Conservation (phyloP, 1,140 invertebrate species). For the Kradibia gibbosae region DNA sequence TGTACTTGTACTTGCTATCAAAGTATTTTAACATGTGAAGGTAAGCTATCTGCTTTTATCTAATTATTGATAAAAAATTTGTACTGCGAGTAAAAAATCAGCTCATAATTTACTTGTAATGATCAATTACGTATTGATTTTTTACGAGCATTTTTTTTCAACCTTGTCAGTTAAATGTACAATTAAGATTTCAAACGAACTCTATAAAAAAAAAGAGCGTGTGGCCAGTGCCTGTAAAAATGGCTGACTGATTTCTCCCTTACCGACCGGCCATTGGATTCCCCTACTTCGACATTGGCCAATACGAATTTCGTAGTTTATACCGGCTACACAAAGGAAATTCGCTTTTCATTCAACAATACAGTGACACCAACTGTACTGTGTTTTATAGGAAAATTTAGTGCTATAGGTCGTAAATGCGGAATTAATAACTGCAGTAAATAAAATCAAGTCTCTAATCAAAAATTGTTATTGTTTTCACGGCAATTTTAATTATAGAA, state of each 20-base stretch:
- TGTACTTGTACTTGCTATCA: not conserved
- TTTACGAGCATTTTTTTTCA: not conserved
- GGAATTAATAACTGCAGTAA: not conserved
- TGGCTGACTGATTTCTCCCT: not conserved
- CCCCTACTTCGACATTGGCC: not conserved
- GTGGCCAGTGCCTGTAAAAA: too few relatives aligned
- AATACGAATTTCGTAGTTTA: not conserved
- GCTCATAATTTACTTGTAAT: not conserved
- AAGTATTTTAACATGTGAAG: not conserved
- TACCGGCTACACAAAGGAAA: not conserved
- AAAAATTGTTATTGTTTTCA: not conserved
- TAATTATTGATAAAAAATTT: slow-evolving; percentile 2
- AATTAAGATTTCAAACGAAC: not conserved
- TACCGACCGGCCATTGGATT: not conserved
- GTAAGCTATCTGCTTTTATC: slow-evolving; percentile 1
- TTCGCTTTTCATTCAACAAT: not conserved
- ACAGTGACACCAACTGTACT: not conserved
- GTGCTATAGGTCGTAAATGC: too few relatives aligned
- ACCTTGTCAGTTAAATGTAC: not conserved
- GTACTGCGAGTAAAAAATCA: not conserved
- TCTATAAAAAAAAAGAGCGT: too few relatives aligned
- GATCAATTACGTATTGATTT: not conserved
- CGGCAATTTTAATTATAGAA: slow-evolving; percentile 2
- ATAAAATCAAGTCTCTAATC: not conserved
- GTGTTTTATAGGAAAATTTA: not conserved